Evolutionary conservation across 1,140 invertebrate species (phyloP), one percentile per base, ranked within the genome.

Genomic region (Macrocentrus cingulum): DNA sequence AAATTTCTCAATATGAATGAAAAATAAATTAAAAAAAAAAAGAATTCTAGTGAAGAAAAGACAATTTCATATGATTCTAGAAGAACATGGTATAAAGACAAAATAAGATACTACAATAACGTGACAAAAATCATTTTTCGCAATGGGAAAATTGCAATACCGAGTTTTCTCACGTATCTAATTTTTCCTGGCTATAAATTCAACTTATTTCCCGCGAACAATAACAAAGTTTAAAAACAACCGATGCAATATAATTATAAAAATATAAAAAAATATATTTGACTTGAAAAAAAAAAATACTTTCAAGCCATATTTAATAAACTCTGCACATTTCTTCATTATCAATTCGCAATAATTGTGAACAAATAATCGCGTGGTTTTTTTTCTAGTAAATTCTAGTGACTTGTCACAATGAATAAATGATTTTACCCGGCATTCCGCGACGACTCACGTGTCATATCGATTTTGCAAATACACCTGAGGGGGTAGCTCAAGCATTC

Each of bases 121-220:
- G 57, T 60, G 45, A 56, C 45, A 55, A 64, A 74, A 73, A 70
- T 66, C 60, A 61, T 70, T 67, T 64, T 61, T 58, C 48, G 48
- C 56, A 32, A 59, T 45, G 62, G 54, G 63, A 71, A 73, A 62
- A 57, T 66, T 61, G 62, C 46, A 62, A 66, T 74, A 71, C 68
- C 65, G 65, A 74, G 68, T 74, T 71, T 42, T 51, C 64, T 74
- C 73, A 74, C 73, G 73, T 73, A 75, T 66, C 64, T 67, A 68
- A 75, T 72, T 50, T 44, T 50, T 48, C 16, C 1, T 9, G 22
- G 13, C 36, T 36, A 11, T 44, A 54, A 5, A 44, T 41, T 15
- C 0, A 41, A 22, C 29, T 7, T 34, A 7, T 7, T 49, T 49
- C 16, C 16, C 46, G 13, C 29, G 18, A 20, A 25, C n/a, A n/a